phyloP scores from a whole-genome alignment of 2,113 vertebrate genomes.

The Plecotus auritus region DNA sequence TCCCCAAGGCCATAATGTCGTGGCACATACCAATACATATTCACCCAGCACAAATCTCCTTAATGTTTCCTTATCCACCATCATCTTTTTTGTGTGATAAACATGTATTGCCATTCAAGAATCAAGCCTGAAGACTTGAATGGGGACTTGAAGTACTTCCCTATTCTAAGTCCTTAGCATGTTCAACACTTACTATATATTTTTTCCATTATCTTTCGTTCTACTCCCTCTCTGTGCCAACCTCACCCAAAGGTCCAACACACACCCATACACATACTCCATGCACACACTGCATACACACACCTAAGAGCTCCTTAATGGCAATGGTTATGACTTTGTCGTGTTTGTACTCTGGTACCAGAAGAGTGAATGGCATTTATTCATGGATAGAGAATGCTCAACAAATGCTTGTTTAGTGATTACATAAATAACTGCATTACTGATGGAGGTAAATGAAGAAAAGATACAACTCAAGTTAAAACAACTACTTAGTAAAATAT shows the following conservation, averaged over 20 bases:
- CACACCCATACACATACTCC: background rate
- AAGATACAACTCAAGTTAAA: background rate
- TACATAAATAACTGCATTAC: background rate
- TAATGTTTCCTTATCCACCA: background rate
- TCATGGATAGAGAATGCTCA: background rate
- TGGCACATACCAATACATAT: background rate
- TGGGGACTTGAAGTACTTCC: background rate
- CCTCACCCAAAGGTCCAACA: background rate
- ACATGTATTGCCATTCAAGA: background rate
- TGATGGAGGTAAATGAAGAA: background rate
- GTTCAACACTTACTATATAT: background rate
- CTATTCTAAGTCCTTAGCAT: background rate
- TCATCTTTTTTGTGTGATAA: background rate
- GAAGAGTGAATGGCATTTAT: background rate
- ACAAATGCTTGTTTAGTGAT: background rate
- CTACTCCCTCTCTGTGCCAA: background rate
- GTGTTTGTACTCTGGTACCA: background rate
- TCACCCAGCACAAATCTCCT: background rate
- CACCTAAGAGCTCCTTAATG: background rate
- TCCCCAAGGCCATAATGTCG: background rate
- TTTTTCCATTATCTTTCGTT: background rate
- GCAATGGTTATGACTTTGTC: background rate
- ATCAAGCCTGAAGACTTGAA: background rate
- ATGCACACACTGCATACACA: background rate
- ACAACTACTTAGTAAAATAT: background rate